These are phyloP conservation scores for Pristiophorus japonicus DNA, from an alignment of 2,113 vertebrate genomes.

Conservation along the genomic window DNA sequence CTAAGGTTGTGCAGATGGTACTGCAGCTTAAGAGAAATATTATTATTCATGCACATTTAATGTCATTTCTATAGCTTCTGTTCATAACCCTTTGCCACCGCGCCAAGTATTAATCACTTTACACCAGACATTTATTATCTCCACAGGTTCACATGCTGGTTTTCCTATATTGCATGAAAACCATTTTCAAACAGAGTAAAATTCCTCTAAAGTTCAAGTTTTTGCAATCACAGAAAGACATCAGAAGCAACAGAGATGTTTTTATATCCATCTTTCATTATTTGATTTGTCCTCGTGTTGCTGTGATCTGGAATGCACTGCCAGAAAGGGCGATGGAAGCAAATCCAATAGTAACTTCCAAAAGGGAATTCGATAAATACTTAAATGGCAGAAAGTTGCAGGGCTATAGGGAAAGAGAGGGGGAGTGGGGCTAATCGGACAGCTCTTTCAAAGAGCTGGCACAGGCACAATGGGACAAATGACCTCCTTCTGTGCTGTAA, in stretches of 20 bases:
- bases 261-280: not conserved
- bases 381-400: not conserved
- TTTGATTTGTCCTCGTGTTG: not conserved
- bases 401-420: not conserved
- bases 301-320: not conserved
- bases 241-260: not conserved
- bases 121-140: not conserved
- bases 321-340: not conserved
- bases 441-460: not conserved
- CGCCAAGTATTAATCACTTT: not conserved
- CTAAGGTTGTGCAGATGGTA: not conserved
- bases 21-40: constrained; percentile 15
- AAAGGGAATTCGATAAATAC: not conserved
- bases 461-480: not conserved
- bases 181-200: not conserved
- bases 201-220: not conserved
- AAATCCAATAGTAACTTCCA: not conserved
- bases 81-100: not conserved
- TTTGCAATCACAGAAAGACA: not conserved
- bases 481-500: not conserved
- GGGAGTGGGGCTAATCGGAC: not conserved
- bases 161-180: not conserved
- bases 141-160: no score
- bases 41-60: not conserved
- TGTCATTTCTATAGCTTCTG: not conserved